Evolutionary conservation across 2,797 vertebrate genomes (phyloP), one percentile per base, ranked within the genome.

Genomic region (Anguilla anguilla): DNA sequence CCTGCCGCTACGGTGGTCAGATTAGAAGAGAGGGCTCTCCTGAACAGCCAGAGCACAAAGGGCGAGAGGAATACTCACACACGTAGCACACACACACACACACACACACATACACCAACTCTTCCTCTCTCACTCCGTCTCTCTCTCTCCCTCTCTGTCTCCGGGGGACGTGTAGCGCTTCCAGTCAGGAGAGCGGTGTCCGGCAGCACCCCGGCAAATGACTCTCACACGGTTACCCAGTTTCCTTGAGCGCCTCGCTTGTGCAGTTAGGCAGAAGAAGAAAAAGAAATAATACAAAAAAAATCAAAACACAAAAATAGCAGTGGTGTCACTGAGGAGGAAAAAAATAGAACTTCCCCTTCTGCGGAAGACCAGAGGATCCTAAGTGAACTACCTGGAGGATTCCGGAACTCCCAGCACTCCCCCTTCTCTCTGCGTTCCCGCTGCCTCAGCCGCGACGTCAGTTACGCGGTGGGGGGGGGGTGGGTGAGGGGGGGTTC

Each of bases 111-210:
- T 3, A 82, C 39, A 86, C 88, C 61, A 61, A 87, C 92, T 88
- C 90, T 93, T 94, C 94, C 94, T 94, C 95, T 89, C 87, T 85
- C 61, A 17, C 22, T 39, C 84, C 84, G 31, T n/a, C 3, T 46
- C 39, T 43, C 74, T 79, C 15, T 59, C 11, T 67, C 64, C 19
- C 69, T n/a, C 69, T 74, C 69, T 74, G 39, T 39, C n/a, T 74
- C 77, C 2, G 31, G 9, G 69, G 69, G n/a, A 35, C 77, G 49
- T 13, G 6, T 1, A 49, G 19, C 9, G 19, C 77, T 46, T 39
- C 3, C 77, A 28, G 74, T 79, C 11, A 9, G 6, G 77, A 49
- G 77, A 49, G 77, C 39, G 25, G 10, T 1, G 19, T 82, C 43
- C 49, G 25, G 46, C 39, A 51, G 17, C 43, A 2, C 19, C 25